Conservation (phyloP, 2,797 vertebrate genomes). For the Etheostoma nigrum region DNA sequence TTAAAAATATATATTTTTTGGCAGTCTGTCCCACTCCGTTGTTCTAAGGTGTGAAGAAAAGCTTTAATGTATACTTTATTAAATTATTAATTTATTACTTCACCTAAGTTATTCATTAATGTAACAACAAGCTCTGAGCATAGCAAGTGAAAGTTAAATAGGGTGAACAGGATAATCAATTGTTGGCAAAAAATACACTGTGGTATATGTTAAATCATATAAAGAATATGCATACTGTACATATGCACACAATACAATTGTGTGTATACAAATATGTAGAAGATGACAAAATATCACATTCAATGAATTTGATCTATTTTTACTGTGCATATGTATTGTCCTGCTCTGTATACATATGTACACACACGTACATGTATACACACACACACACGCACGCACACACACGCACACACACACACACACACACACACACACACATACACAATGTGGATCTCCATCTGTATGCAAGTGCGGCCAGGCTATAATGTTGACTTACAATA, state of each 20-base stretch:
- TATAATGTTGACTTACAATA: constrained; percentile 58
- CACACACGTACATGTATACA: neutral
- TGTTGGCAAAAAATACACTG: constrained; percentile 21
- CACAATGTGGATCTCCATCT: constrained; percentile 4
- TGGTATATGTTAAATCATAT: constrained; percentile 11
- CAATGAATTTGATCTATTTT: neutral
- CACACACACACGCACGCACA: no score
- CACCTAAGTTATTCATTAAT: constrained; percentile 14
- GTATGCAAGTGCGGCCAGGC: constrained; percentile 22
- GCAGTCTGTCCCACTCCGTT: neutral
- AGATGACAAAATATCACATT: neutral
- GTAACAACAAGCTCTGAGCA: neutral
- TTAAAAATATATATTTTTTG: neutral
- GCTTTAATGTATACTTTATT: neutral
- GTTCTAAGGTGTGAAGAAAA: neutral
- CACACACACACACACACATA: no score
- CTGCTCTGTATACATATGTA: neutral
- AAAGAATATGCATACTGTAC: neutral
- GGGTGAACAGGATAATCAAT: constrained; percentile 22
- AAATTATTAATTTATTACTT: neutral
- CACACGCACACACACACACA: no score
- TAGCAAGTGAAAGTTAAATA: constrained; percentile 6
- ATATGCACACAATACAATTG: neutral
- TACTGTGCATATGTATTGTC: neutral
- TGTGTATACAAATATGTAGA: neutral